Evolutionary conservation across 2,797 vertebrate genomes (phyloP).

Genomic region (Anguilla marmorata): DNA sequence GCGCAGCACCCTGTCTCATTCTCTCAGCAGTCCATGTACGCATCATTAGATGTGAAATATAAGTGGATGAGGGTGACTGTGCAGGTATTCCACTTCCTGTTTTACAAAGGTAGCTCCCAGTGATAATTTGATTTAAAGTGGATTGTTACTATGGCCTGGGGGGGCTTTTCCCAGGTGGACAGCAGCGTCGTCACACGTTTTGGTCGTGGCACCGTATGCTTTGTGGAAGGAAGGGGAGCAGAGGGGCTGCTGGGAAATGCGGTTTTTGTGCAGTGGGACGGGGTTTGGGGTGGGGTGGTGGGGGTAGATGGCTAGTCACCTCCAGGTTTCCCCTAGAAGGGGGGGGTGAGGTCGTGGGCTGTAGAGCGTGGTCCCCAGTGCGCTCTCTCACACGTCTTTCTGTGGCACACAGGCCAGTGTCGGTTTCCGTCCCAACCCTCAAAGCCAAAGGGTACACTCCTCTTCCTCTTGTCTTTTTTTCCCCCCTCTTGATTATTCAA

Average conservation of each 20-base stretch:
- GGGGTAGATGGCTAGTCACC: constrained; percentile 57
- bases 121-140: neutral
- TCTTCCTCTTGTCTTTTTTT: constrained; percentile 60
- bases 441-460: constrained; percentile 86
- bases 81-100: neutral
- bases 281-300: constrained; percentile 40
- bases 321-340: constrained; percentile 74
- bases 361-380: constrained; percentile 56
- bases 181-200: neutral
- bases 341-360: constrained; percentile 67
- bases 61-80: neutral
- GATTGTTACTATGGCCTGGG: neutral
- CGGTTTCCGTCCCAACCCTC: constrained; percentile 74
- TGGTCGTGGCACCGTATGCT: neutral
- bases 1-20: neutral
- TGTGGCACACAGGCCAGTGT: constrained; percentile 58
- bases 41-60: neutral
- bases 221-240: neutral
- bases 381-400: constrained; percentile 53
- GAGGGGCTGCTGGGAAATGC: constrained; percentile 5
- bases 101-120: neutral
- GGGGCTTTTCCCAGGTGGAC: neutral
- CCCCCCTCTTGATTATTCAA: constrained; percentile 52
- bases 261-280: neutral
- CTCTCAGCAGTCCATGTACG: neutral